Conservation (phyloP, 1,140 invertebrate species). For the Papilio dardanus region DNA sequence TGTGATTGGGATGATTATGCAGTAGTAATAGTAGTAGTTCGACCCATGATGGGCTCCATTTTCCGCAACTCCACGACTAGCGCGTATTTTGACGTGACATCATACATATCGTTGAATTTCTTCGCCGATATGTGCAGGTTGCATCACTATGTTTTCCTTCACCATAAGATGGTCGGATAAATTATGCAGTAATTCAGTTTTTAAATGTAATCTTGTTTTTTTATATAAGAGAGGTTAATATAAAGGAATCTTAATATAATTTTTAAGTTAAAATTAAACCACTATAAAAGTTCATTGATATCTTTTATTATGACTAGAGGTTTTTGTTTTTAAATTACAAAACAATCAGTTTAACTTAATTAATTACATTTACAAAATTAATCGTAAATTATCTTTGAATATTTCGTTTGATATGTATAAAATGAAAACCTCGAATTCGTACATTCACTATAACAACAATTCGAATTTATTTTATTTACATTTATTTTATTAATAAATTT, state of each 20-base stretch:
- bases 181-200: not conserved
- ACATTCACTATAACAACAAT: conserved; percentile 32
- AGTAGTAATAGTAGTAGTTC: no score
- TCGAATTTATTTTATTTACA: conserved; percentile 41
- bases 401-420: conserved; percentile 78
- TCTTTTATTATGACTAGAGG: conserved; percentile 82
- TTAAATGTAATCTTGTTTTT: not conserved
- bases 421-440: conserved; percentile 74
- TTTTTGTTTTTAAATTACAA: conserved; percentile 76
- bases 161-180: no score
- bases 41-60: no score
- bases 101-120: no score
- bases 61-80: no score
- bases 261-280: conserved; percentile 34
- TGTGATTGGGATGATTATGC: no score
- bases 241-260: no score
- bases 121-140: no score
- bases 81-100: no score
- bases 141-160: no score
- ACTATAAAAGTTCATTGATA: conserved; percentile 62
- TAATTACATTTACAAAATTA: conserved; percentile 74
- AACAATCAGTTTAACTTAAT: conserved; percentile 73
- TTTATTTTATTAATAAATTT: conserved; percentile 37
- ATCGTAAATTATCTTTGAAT: conserved; percentile 58
- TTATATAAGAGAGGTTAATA: not conserved